Evolutionary conservation across 2,888 invertebrate genomes (phyloP).

Genomic region (Tipula helvola): DNA sequence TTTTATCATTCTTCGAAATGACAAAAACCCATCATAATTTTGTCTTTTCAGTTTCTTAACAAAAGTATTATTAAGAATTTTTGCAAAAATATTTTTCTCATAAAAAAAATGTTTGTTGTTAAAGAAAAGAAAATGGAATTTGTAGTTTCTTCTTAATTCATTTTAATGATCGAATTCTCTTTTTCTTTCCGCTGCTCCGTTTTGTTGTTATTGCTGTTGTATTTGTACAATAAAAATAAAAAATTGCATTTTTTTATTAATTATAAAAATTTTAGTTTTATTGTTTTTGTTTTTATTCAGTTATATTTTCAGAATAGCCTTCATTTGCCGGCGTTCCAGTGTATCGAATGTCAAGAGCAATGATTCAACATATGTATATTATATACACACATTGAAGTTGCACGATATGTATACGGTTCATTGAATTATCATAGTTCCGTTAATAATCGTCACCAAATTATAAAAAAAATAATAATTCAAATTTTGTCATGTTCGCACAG

Average conservation of each 20-base stretch:
- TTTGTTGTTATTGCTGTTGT: neutral
- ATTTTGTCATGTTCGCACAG: neutral
- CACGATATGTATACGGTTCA: neutral
- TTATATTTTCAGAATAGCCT: neutral
- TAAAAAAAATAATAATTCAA: neutral
- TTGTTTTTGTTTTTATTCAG: neutral
- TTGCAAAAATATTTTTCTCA: neutral
- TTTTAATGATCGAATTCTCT: constrained; percentile 4
- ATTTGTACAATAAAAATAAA: neutral
- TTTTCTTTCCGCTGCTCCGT: constrained; percentile 4
- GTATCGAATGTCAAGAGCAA: neutral
- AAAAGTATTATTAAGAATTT: neutral
- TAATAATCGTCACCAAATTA: no score
- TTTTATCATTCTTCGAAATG: neutral
- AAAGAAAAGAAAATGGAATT: constrained; percentile 4
- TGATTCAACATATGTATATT: neutral
- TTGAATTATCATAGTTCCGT: neutral
- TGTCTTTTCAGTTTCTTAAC: neutral
- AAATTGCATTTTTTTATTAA: neutral
- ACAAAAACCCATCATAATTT: neutral
- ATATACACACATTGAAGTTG: neutral
- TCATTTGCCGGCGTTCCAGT: neutral
- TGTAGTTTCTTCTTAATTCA: constrained; percentile 4
- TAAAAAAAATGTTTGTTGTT: neutral
- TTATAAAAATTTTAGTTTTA: neutral